Base-by-base conservation (phyloP, 2,888 invertebrate species). In the Odontomyia ornata region DNA sequence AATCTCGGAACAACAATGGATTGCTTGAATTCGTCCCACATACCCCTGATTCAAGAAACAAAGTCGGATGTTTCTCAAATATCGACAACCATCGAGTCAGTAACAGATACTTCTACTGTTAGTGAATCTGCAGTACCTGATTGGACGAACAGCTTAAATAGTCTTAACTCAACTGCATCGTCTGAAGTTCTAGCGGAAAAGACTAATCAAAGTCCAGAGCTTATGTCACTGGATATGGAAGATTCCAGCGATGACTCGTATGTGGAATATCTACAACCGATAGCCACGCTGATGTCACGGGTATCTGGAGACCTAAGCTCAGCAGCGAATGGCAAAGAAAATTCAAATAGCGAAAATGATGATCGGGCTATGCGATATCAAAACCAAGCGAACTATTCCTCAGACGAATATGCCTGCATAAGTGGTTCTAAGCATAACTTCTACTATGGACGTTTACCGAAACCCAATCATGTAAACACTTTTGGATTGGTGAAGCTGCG, bases 401-500 rank as follows among this genome's bases (percentile, higher is more conserved):
- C 27, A 1, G 28, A 47, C 23, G 67, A 67, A 1, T 15, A 23
- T 4, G 23, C 13, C 2, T 27, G 11, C 27, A 2, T 21, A 4
- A 52, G 25, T 15, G 47, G 23, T 3, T 47, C 25, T 15, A 18
- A 9, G 4, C 52, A 62, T 23, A 76, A 72, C n/a, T 77, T 76
- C 69, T 77, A 30, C 15, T 73, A 79, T 43, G 62, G 65, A 13
- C 21, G 28, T 7, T n/a, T 67, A n/a, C 79, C 79, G 9, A 76
- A 57, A 64, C 79, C 79, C 0, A 47, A 77, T 21, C 27, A 73
- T 23, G 69, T 76, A 11, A 78, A 78, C 47, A 43, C 52, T 3
- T 79, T 78, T 46, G 77, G 77, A 23, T 56, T 79, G 36, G 52
- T 67, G 15, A 78, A 77, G 69, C n/a, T 79, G 0, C 69, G 56